phyloP scores from a whole-genome alignment of 2,113 vertebrate species.

The Notarius quadriscutis region DNA sequence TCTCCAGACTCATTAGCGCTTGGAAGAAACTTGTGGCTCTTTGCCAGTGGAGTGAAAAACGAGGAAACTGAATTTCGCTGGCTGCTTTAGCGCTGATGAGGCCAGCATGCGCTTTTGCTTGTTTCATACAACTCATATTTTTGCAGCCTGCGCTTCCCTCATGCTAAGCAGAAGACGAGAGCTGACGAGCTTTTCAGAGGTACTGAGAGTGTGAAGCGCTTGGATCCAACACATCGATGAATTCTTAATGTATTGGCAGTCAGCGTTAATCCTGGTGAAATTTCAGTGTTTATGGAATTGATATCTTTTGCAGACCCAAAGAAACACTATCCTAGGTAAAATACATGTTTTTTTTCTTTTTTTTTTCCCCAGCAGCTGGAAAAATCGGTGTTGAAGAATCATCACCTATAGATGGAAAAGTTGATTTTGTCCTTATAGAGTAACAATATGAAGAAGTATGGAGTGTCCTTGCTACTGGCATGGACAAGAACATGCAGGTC shows the following conservation, averaged over 20 bases:
- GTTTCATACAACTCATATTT: conserved; percentile 52
- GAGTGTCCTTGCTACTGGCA: conserved; percentile 29
- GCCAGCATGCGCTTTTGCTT: conserved; percentile 35
- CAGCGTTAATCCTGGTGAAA: conserved; percentile 37
- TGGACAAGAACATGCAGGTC: conserved; percentile 55
- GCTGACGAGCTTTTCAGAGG: conserved; percentile 15
- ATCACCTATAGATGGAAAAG: background rate
- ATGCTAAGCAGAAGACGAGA: conserved; percentile 34
- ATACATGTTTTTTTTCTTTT: background rate
- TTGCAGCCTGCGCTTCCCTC: conserved; percentile 54
- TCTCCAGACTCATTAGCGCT: conserved; percentile 62
- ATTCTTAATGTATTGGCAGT: conserved; percentile 45
- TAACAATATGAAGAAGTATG: background rate
- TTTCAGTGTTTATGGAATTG: background rate
- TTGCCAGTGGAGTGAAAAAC: conserved; percentile 62
- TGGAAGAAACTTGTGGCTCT: conserved; percentile 63
- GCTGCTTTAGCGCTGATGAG: conserved; percentile 41
- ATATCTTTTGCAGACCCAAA: background rate
- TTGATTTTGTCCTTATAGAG: conserved; percentile 23
- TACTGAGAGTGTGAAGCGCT: conserved; percentile 18
- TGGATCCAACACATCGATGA: conserved; percentile 32
- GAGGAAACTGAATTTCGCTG: conserved; percentile 51
- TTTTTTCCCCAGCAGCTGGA: background rate
- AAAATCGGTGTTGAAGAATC: background rate
- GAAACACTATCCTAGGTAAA: background rate